These are phyloP conservation scores for Aspidiotus destructor DNA, from an alignment of 2,888 invertebrate species.

Conservation along the genomic window DNA sequence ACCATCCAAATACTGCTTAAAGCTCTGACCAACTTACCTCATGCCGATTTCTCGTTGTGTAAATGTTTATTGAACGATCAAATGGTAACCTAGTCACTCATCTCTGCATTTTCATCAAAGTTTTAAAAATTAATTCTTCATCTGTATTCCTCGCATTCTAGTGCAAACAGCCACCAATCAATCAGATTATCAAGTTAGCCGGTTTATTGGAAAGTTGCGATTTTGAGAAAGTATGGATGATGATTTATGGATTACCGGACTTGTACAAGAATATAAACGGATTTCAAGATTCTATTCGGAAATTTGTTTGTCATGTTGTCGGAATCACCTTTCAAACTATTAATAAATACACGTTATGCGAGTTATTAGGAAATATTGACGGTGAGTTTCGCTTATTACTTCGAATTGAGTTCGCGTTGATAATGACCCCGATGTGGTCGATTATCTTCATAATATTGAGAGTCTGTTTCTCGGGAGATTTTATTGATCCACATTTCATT, in stretches of 20 bases:
- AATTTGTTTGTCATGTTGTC: slow-evolving; percentile 94
- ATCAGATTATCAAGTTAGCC: slow-evolving; percentile 77
- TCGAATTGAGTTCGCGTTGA: neutral
- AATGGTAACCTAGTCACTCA: slow-evolving; percentile 44
- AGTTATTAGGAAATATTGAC: slow-evolving; percentile 80
- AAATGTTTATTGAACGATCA: slow-evolving; percentile 85
- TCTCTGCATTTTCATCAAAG: neutral
- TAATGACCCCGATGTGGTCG: slow-evolving; percentile 3
- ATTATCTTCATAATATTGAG: slow-evolving; percentile 1
- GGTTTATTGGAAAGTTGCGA: slow-evolving; percentile 88
- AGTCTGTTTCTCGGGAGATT: neutral
- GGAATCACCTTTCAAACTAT: slow-evolving; percentile 95
- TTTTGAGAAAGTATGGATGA: slow-evolving; percentile 82
- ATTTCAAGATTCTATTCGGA: slow-evolving; percentile 89
- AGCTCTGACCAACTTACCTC: slow-evolving; percentile 91
- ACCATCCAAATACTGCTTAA: slow-evolving; percentile 86
- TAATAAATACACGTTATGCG: slow-evolving; percentile 66
- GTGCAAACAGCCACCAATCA: slow-evolving; percentile 75
- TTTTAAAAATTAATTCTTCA: neutral
- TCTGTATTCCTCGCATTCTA: slow-evolving; percentile 42
- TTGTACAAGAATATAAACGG: slow-evolving; percentile 70
- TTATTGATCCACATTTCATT: no score
- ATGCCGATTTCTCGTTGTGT: slow-evolving; percentile 94
- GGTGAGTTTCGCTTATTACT: slow-evolving; percentile 48
- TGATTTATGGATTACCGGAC: slow-evolving; percentile 63